phyloP scores from a whole-genome alignment of 2,113 vertebrate species.

The Eulemur rufifrons region DNA sequence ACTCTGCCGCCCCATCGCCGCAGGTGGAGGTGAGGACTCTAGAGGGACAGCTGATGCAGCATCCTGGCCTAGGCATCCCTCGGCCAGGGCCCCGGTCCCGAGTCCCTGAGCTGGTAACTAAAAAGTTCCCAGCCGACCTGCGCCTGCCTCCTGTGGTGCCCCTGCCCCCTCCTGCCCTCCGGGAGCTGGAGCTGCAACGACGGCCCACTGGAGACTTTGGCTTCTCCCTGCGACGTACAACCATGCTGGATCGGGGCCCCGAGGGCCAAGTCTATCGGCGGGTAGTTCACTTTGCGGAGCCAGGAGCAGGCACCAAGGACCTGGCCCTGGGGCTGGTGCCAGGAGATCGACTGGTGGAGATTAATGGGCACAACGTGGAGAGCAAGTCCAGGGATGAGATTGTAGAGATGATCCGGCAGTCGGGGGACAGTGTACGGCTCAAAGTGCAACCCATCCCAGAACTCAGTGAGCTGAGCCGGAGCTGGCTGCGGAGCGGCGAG shows the following conservation, averaged over 20 bases:
- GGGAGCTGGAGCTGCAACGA: slow-evolving; percentile 93
- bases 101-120: slow-evolving; percentile 89
- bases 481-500: slow-evolving; percentile 91
- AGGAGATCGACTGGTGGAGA: slow-evolving; percentile 95
- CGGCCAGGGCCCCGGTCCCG: slow-evolving; percentile 60
- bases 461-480: slow-evolving; percentile 94
- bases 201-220: slow-evolving; percentile 96
- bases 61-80: slow-evolving; percentile 63
- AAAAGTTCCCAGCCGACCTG: slow-evolving; percentile 89
- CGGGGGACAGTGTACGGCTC: slow-evolving; percentile 92
- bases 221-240: slow-evolving; percentile 95
- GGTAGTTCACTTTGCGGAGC: slow-evolving; percentile 96
- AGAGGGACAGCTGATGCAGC: slow-evolving; percentile 80
- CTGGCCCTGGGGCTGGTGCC: slow-evolving; percentile 93
- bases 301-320: slow-evolving; percentile 93
- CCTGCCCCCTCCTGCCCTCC: slow-evolving; percentile 83
- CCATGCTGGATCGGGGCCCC: slow-evolving; percentile 91
- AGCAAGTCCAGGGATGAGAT: slow-evolving; percentile 96
- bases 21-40: slow-evolving; percentile 86
- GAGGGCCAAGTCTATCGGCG: slow-evolving; percentile 91
- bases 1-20: slow-evolving; percentile 87
- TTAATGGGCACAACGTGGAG: slow-evolving; percentile 95
- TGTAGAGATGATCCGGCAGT: slow-evolving; percentile 99
- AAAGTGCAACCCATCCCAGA: slow-evolving; percentile 98
- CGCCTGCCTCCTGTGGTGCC: slow-evolving; percentile 88